Base-by-base conservation (phyloP, 2,888 invertebrate genomes). In the Cinara cedri region DNA sequence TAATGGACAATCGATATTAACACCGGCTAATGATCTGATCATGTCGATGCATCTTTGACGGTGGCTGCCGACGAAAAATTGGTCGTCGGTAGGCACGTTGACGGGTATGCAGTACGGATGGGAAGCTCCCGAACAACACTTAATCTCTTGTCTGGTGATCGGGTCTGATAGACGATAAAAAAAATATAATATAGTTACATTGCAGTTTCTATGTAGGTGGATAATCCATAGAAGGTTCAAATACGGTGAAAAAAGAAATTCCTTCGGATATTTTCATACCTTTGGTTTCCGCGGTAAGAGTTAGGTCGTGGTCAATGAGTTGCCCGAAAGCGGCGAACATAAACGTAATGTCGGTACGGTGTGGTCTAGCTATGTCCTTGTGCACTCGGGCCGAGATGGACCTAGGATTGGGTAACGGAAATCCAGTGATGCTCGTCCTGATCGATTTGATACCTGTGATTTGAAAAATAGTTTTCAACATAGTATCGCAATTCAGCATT, bases 71-170 rank as follows among this genome's bases (percentile, higher is more conserved):
- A 78, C 66, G 85, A 90, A 93, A 85, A 90, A 88, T 0, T 89
- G 87, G 85, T 94, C 93, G 13, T 89, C 86, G 4, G 86, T 84
- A 0, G 90, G 88, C 81, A 92, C 88, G 1, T 87, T 84, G 82
- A 95, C 91, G 0, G 92, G 90, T 84, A 90, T 89, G 84, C 95
- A 95, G 82, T 91, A 90, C 0, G 93, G 91, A 86, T 93, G 93
- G 72, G 86, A 87, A 1, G 91, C 91, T 16, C 90, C 87, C 9
- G 85, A 85, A 74, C 88, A 88, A 83, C 94, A 94, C 74, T 91
- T 89, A 81, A 95, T 92, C 44, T 83, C 83, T 78, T 81, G 83
- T 46, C 83, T 80, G 9, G 83, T 82, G 26, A 82, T 82, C 14
- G 83, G 83, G 24, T 83, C 83, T 83, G 8, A 19, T 13, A 42